These are phyloP conservation scores for Achlya flavicornis DNA, from an alignment of 2,888 invertebrate genomes.

Conservation along the genomic window DNA sequence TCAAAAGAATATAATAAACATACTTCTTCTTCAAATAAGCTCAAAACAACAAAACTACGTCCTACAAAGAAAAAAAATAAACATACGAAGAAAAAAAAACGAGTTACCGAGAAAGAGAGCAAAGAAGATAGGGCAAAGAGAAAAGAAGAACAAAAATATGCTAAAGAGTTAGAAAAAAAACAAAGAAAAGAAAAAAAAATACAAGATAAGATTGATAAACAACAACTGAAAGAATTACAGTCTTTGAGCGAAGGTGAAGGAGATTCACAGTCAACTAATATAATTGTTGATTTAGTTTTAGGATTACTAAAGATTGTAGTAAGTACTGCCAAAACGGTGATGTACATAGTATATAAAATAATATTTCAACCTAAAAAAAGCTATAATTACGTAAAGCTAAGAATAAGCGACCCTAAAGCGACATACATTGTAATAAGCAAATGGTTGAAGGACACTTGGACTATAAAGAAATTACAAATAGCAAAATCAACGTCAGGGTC, in stretches of 20 bases:
- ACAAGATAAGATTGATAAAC: conserved; percentile 24
- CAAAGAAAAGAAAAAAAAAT: conserved; percentile 27
- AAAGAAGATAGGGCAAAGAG: conserved; percentile 4
- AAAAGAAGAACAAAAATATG: conserved; percentile 13
- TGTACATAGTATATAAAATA: conserved; percentile 27
- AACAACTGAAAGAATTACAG: conserved; percentile 32
- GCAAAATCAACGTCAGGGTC: conserved; percentile 44
- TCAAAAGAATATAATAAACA: too few species aligned
- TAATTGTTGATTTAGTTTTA: conserved; percentile 37
- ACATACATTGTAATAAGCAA: conserved; percentile 32
- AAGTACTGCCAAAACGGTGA: conserved; percentile 18
- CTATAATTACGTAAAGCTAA: conserved; percentile 34
- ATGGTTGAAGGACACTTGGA: conserved; percentile 34
- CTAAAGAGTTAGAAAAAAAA: conserved; percentile 25
- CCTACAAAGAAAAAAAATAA: conserved; percentile 10
- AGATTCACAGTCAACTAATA: conserved; percentile 37
- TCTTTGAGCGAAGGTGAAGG: conserved; percentile 31
- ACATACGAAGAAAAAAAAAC: conserved; percentile 4
- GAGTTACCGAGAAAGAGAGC: conserved; percentile 11
- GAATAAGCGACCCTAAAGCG: conserved; percentile 33
- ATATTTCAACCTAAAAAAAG: conserved; percentile 42
- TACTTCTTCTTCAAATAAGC: too few species aligned
- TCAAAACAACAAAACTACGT: not conserved
- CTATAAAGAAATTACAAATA: conserved; percentile 45
- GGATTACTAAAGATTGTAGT: conserved; percentile 36